phyloP scores from a whole-genome alignment of 2,113 vertebrate species.

The Cettia cetti region DNA sequence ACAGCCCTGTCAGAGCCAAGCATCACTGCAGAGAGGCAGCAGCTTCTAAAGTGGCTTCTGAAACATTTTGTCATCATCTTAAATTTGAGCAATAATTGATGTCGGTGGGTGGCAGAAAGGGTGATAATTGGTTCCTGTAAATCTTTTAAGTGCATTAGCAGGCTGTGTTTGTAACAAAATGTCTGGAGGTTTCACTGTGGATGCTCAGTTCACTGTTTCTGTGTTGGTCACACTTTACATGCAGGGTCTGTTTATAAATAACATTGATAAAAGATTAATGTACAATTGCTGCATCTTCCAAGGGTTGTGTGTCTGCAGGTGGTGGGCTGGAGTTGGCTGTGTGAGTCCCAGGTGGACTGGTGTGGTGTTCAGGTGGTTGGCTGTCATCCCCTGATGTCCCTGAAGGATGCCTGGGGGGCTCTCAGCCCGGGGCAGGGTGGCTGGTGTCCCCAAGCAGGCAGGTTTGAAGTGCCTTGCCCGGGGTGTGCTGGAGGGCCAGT shows the following conservation, averaged over 20 bases:
- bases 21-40: not conserved
- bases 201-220: not conserved
- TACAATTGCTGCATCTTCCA: not conserved
- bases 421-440: not conserved
- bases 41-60: slow-evolving; percentile 18
- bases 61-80: slow-evolving; percentile 56
- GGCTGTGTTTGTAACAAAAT: slow-evolving; percentile 13
- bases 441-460: not conserved
- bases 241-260: not conserved
- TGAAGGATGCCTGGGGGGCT: not conserved
- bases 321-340: not conserved
- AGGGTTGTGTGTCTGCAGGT: not conserved
- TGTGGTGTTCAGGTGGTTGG: not conserved
- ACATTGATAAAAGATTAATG: not conserved
- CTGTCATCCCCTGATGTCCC: not conserved
- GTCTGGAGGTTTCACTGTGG: not conserved
- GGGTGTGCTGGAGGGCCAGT: not conserved
- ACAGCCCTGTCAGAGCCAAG: not conserved
- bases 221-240: not conserved
- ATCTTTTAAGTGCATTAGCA: slow-evolving; percentile 47
- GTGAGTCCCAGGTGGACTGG: not conserved
- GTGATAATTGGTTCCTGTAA: slow-evolving; percentile 61
- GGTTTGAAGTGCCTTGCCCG: not conserved
- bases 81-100: slow-evolving; percentile 60
- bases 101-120: slow-evolving; percentile 52